Percentiles rank a stretch among this genome's conserved stretches.
Conservation (phyloP, 2,888 invertebrate genomes). For the Spisula subtruncata region DNA sequence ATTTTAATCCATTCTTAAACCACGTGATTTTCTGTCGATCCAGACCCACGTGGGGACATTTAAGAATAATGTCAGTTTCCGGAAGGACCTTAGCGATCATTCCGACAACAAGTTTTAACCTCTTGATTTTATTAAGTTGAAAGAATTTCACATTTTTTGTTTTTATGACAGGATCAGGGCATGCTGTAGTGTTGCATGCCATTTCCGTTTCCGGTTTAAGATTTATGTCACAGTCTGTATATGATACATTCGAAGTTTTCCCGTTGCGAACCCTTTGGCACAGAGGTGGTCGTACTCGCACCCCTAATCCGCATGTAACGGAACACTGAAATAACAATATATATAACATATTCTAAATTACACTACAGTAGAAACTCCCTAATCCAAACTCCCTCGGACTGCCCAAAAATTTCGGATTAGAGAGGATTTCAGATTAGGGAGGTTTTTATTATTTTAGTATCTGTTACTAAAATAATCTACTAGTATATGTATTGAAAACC, state of each 20-base stretch:
- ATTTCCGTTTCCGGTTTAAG: slow-evolving; percentile 74
- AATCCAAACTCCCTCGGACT: no score
- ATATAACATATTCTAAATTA: no score
- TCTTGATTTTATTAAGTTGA: slow-evolving; percentile 80
- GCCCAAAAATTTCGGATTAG: no score
- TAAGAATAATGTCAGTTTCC: slow-evolving; percentile 81
- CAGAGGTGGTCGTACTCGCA: slow-evolving; percentile 94
- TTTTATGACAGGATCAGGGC: slow-evolving; percentile 80
- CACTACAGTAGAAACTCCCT: no score
- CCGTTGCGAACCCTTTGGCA: slow-evolving; percentile 89
- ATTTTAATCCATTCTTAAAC: slow-evolving; percentile 79
- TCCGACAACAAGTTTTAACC: slow-evolving; percentile 80
- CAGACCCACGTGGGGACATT: slow-evolving; percentile 82
- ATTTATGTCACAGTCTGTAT: slow-evolving; percentile 75
- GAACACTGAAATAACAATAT: slow-evolving; percentile 92
- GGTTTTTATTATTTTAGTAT: no score
- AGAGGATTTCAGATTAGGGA: no score
- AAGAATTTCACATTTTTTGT: slow-evolving; percentile 78
- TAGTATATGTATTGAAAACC: no score
- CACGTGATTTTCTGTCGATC: slow-evolving; percentile 82
- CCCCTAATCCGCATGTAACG: slow-evolving; percentile 95
- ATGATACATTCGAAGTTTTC: slow-evolving; percentile 73
- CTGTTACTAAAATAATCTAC: no score
- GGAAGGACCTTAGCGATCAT: slow-evolving; percentile 82
- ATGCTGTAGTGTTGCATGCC: slow-evolving; percentile 76